Conservation (phyloP, 1,140 invertebrate species). For the Lepidurus arcticus region DNA sequence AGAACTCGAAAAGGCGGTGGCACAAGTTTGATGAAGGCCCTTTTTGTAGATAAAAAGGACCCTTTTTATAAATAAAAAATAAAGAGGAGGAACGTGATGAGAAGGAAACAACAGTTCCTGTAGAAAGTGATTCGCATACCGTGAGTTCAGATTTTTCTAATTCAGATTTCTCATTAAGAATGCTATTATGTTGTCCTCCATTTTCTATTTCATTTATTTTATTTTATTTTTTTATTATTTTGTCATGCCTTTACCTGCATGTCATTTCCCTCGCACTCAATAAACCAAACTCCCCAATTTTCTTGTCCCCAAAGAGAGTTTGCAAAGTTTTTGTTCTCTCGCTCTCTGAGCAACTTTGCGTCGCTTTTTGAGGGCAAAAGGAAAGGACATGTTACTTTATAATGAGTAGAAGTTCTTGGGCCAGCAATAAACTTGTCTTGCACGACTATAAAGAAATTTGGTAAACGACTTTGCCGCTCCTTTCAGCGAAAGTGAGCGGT, state of each 20-base stretch:
- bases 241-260: not conserved
- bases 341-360: not conserved
- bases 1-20: not conserved
- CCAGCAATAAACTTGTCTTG: conserved; percentile 5
- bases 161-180: conserved; percentile 15
- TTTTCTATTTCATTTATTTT: not conserved
- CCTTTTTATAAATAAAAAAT: not conserved
- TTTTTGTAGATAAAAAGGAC: no score
- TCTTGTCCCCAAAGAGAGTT: not conserved
- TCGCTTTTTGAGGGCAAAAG: not conserved
- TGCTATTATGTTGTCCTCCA: not conserved
- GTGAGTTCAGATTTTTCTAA: not conserved
- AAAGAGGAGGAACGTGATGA: not conserved
- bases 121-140: not conserved
- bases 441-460: conserved; percentile 20
- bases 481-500: conserved; percentile 15
- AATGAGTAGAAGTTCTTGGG: not conserved
- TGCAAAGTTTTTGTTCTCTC: not conserved
- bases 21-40: not conserved
- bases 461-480: conserved; percentile 8
- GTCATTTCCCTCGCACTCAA: not conserved
- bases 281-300: not conserved
- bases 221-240: not conserved
- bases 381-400: conserved; percentile 19
- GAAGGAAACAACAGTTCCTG: not conserved